Conservation (phyloP, 92 coral and sea anemone genomes). For the Epizoanthus illoricatus region DNA sequence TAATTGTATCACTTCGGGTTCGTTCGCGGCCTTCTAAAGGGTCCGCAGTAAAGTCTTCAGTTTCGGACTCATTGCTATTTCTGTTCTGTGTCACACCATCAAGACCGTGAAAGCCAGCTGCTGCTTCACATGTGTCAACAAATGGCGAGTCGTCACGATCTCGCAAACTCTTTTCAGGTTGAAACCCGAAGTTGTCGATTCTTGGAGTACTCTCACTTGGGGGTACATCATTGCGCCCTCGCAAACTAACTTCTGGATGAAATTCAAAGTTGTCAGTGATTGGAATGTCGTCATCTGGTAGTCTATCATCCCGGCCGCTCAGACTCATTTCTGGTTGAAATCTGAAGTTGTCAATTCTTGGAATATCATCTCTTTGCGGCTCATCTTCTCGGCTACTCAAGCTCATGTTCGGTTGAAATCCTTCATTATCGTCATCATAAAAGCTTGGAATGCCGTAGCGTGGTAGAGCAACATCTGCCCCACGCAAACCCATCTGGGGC, state of each 20-base stretch:
- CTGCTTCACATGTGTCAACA: too few species aligned
- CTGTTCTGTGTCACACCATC: too few species aligned
- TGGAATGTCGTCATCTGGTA: slow-evolving; percentile 2
- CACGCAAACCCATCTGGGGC: background rate
- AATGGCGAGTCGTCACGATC: background rate
- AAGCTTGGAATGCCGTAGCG: slow-evolving; percentile 31
- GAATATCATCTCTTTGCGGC: background rate
- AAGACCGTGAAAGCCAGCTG: too few species aligned
- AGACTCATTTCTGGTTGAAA: slow-evolving; percentile 40
- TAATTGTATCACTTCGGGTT: slow-evolving; percentile 23
- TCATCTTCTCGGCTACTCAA: background rate
- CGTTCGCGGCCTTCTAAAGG: slow-evolving; percentile 2
- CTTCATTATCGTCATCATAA: slow-evolving; percentile 35
- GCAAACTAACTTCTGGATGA: slow-evolving; percentile 32
- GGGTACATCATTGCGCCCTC: background rate
- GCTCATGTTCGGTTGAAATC: slow-evolving; percentile 36
- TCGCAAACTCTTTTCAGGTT: background rate
- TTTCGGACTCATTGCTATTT: background rate
- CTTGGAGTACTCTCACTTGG: slow-evolving; percentile 3
- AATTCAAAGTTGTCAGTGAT: slow-evolving; percentile 18
- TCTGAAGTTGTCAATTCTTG: slow-evolving; percentile 24
- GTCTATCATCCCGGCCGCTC: background rate
- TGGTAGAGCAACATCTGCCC: background rate
- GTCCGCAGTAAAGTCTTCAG: background rate
- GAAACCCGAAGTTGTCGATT: slow-evolving; percentile 32